Evolutionary conservation across 2,888 invertebrate genomes (phyloP), one percentile per base, ranked within the genome.

Genomic region (Hermaeophaga mercurialis): DNA sequence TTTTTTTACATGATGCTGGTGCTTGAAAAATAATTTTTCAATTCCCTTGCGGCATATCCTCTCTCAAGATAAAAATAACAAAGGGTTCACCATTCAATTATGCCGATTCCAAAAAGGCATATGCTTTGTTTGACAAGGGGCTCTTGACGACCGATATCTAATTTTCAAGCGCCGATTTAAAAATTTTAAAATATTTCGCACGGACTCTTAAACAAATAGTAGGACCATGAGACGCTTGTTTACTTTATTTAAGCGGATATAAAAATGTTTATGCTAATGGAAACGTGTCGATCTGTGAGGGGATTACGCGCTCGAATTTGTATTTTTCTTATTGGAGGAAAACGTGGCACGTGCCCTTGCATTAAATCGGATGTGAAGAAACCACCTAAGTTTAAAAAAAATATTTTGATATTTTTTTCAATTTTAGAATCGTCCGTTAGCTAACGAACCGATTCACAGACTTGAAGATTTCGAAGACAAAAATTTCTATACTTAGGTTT

Each of bases 221-320:
- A 50, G 15, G 22, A n/a, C 39, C 19, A 19, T 14, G 41, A 14
- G 19, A 34, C 33, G 15, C 19, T 33, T 66, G 65, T 69, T 69
- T 69, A 63, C 63, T 66, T 63, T 64, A 64, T 61, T 59, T 62
- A 66, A 57, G 59, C 46, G 53, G 59, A 61, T 59, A 65, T 62
- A 62, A 64, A 67, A 65, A 64, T 66, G 58, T 65, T 62, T 65
- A 67, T 66, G 65, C 66, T 67, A 67, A 67, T 67, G 57, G 61
- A 61, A 69, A 66, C 69, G 69, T 69, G 69, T 69, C 66, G 62
- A 67, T 58, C 56, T 58, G 56, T 54, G 44, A 61, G 64, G 49
- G 64, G 66, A 66, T 69, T 66, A 65, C 56, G 49, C 52, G 57
- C 49, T 69, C 63, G 58, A 64, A 64, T 60, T 64, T 65, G 58